phyloP scores from a whole-genome alignment of 2,113 vertebrate species.

The Anolis sagrei region DNA sequence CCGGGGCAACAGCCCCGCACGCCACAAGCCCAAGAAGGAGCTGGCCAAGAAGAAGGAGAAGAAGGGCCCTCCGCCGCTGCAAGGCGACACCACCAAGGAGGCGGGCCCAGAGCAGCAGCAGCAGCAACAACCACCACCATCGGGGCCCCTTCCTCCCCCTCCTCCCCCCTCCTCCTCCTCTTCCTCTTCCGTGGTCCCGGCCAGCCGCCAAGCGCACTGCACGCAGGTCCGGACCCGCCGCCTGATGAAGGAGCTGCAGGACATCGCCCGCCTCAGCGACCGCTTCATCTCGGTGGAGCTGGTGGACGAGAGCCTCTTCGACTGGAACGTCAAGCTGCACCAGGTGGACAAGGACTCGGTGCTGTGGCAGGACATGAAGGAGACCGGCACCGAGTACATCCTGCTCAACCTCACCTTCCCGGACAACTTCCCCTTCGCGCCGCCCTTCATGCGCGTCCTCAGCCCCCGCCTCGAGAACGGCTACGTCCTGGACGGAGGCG shows the following conservation, averaged over 20 bases:
- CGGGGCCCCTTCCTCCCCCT: constrained; percentile 55
- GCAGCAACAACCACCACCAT: too few relatives aligned
- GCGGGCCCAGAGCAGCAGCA: constrained; percentile 66
- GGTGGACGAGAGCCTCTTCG: constrained; percentile 98
- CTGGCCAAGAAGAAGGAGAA: constrained; percentile 67
- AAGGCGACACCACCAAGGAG: constrained; percentile 63
- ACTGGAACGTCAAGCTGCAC: constrained; percentile 99
- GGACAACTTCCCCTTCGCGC: constrained; percentile 98
- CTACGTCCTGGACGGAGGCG: constrained; percentile 97
- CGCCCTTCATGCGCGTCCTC: constrained; percentile 98
- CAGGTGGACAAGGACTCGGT: constrained; percentile 99
- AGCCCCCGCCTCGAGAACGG: constrained; percentile 97
- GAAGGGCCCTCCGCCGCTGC: constrained; percentile 73
- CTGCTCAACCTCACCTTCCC: constrained; percentile 98
- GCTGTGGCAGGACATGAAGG: constrained; percentile 99
- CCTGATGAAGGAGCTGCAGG: constrained; percentile 99
- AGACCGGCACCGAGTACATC: constrained; percentile 98
- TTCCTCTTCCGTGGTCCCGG: constrained; percentile 81
- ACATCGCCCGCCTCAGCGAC: constrained; percentile 95
- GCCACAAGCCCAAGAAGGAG: constrained; percentile 35
- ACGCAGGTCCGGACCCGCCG: constrained; percentile 95
- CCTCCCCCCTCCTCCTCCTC: constrained; percentile 71
- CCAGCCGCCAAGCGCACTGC: constrained; percentile 92
- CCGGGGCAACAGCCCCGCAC: constrained; percentile 71
- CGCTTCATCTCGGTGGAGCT: constrained; percentile 98